phyloP scores from a whole-genome alignment of 2,113 vertebrate genomes.

The Atlantisia rogersi region DNA sequence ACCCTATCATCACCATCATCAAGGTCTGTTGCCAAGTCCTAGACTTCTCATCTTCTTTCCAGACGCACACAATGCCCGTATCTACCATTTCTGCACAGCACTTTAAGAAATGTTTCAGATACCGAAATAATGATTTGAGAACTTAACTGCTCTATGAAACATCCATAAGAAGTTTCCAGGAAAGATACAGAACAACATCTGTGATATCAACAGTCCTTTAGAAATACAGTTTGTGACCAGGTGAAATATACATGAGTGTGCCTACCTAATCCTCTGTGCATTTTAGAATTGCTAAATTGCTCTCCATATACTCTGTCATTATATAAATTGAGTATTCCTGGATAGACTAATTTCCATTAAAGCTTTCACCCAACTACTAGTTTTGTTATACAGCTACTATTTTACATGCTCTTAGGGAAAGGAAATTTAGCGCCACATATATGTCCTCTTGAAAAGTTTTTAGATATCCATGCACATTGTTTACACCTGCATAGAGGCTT shows the following conservation, averaged over 20 bases:
- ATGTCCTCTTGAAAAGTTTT: not conserved
- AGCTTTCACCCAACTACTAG: accelerated
- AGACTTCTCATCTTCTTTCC: not conserved
- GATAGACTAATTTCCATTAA: not conserved
- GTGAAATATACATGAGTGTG: not conserved
- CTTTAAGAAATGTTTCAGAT: not conserved
- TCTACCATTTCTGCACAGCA: not conserved
- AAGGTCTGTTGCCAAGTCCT: not conserved
- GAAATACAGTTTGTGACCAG: not conserved
- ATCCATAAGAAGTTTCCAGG: not conserved
- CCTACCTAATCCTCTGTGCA: not conserved
- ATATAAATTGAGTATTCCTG: not conserved
- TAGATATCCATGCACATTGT: not conserved
- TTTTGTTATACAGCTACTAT: not conserved
- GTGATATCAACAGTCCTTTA: not conserved
- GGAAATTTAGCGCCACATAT: not conserved
- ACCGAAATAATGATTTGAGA: not conserved
- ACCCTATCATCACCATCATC: too few species aligned
- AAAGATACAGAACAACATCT: not conserved
- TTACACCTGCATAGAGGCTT: not conserved
- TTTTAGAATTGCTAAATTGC: not conserved
- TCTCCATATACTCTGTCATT: not conserved
- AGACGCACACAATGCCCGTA: not conserved
- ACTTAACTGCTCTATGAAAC: not conserved
- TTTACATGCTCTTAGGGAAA: not conserved